Evolutionary conservation across 2,797 vertebrate genomes (phyloP).

Genomic region (Carduelis carduelis): DNA sequence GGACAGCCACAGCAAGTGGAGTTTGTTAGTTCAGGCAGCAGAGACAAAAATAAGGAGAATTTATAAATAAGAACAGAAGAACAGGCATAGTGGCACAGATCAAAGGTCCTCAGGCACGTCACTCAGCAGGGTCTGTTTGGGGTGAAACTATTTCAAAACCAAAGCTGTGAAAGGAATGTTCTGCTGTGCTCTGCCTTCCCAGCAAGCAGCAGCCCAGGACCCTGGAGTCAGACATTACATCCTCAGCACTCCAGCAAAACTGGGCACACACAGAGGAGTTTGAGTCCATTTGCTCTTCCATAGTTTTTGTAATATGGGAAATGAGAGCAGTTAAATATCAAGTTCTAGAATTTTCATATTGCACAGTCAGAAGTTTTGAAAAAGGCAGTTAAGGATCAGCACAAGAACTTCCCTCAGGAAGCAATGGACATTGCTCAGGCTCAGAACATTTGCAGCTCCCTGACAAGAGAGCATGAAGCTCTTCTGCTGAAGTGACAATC

Average conservation of each 20-base stretch:
- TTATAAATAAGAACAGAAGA: background rate
- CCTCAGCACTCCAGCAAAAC: background rate
- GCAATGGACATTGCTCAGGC: background rate
- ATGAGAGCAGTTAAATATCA: background rate
- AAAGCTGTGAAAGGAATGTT: background rate
- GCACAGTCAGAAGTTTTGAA: background rate
- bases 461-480: background rate
- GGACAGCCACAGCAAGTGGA: background rate
- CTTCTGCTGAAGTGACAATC: background rate
- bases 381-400: background rate
- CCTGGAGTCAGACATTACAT: background rate
- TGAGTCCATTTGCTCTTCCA: background rate
- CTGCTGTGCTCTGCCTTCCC: background rate
- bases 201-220: background rate
- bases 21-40: slow-evolving; percentile 36
- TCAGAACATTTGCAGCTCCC: background rate
- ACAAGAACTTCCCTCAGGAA: background rate
- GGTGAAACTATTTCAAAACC: background rate
- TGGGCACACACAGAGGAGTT: background rate
- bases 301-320: background rate
- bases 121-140: background rate
- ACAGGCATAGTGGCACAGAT: background rate
- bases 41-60: background rate
- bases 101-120: background rate
- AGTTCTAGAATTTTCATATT: background rate